Conservation (phyloP, 1,140 invertebrate genomes). For the Ceratosolen solmsi region DNA sequence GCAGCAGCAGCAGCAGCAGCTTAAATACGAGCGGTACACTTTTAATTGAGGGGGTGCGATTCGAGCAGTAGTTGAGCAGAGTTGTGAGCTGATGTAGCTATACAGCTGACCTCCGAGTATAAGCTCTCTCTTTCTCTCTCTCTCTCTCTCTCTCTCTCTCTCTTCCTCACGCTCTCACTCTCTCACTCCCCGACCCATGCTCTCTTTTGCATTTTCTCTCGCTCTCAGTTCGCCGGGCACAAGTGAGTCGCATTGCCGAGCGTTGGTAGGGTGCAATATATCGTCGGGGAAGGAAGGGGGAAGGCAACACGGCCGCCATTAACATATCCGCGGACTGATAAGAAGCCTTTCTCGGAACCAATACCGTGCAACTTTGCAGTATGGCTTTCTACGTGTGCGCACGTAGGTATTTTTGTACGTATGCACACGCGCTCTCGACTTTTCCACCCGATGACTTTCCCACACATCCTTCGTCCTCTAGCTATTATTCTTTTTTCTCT, state of each 20-base stretch:
- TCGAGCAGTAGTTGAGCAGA: constrained; percentile 26
- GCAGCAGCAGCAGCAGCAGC: neutral
- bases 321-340: constrained; percentile 69
- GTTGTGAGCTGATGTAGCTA: constrained; percentile 21
- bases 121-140: neutral
- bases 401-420: neutral
- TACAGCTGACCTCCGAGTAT: constrained; percentile 35
- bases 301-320: constrained; percentile 66
- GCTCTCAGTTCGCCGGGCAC: neutral
- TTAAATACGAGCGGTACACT: constrained; percentile 41
- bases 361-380: constrained; percentile 61
- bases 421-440: constrained; percentile 4
- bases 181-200: neutral
- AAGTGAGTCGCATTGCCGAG: neutral
- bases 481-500: constrained; percentile 20
- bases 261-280: constrained; percentile 61
- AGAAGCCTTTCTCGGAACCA: constrained; percentile 67
- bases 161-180: neutral
- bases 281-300: constrained; percentile 55
- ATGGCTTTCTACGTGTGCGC: constrained; percentile 9
- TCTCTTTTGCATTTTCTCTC: neutral
- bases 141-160: neutral
- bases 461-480: constrained; percentile 53
- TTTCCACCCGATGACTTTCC: constrained; percentile 47
- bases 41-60: constrained; percentile 42